These are phyloP conservation scores for Atethmia centrago DNA, from an alignment of 2,888 invertebrate species.

Conservation along the genomic window DNA sequence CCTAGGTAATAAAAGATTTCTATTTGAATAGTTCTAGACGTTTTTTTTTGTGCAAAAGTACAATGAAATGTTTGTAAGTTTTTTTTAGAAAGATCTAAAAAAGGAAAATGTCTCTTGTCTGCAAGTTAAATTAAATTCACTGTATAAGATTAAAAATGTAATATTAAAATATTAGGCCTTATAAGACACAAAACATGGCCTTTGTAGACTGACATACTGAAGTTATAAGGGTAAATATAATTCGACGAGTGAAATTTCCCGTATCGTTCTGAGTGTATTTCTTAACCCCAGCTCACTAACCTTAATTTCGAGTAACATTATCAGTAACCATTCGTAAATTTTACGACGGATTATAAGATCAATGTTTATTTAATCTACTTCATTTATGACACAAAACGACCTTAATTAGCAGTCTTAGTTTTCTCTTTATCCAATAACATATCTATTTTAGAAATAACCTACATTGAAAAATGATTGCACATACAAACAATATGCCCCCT, in stretches of 20 bases:
- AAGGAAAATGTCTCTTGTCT: neutral
- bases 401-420: too few species aligned
- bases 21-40: conserved; percentile 13
- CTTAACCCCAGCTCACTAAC: too few species aligned
- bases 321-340: too few species aligned
- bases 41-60: conserved; percentile 12
- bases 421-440: too few species aligned
- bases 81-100: conserved; percentile 1
- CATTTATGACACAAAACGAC: too few species aligned
- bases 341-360: too few species aligned
- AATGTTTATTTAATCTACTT: too few species aligned
- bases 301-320: too few species aligned
- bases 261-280: neutral
- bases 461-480: too few species aligned
- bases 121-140: conserved; percentile 9
- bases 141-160: neutral
- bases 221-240: neutral
- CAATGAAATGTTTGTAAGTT: conserved; percentile 10
- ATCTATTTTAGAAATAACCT: too few species aligned
- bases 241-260: neutral
- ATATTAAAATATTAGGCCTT: neutral
- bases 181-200: neutral
- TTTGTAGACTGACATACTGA: neutral
- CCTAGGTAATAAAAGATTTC: conserved; percentile 44
- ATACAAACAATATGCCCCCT: too few species aligned